A percentile compares a stretch with the other conserved stretches of the same genome.
Conservation (phyloP, 2,888 invertebrate species). For the Eupeodes latifasciatus region DNA sequence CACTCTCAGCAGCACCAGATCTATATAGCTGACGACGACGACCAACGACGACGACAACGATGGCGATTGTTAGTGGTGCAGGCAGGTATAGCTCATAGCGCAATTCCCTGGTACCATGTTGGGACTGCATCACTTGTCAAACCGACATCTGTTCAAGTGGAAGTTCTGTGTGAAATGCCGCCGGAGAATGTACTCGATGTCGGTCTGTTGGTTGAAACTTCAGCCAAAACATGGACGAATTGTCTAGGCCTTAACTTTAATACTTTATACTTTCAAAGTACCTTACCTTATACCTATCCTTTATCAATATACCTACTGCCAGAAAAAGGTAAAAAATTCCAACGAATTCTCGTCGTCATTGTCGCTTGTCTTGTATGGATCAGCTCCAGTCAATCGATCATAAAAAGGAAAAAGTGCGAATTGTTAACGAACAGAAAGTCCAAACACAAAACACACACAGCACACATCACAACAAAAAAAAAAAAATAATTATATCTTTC, state of each 20-base stretch:
- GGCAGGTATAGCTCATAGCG: constrained; percentile 15
- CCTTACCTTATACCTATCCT: not conserved
- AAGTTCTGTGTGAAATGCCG: constrained; percentile 74
- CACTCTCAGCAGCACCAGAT: not conserved
- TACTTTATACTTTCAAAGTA: constrained; percentile 10
- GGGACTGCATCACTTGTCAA: constrained; percentile 76
- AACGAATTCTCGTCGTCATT: constrained; percentile 76
- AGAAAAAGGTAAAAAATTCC: constrained; percentile 73
- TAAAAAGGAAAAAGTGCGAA: constrained; percentile 68
- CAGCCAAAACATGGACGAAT: constrained; percentile 74
- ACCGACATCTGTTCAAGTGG: constrained; percentile 70
- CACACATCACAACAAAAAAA: not conserved
- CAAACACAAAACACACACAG: not conserved
- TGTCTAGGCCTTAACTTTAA: constrained; percentile 55
- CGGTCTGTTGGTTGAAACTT: constrained; percentile 54
- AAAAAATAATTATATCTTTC: constrained; percentile 38
- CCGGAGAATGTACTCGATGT: constrained; percentile 69
- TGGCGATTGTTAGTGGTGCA: not conserved
- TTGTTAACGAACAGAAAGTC: constrained; percentile 59
- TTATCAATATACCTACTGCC: constrained; percentile 33
- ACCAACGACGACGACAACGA: no score
- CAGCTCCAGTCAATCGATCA: constrained; percentile 76
- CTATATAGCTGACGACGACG: not conserved
- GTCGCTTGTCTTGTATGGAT: constrained; percentile 76
- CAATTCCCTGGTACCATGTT: constrained; percentile 70